A percentile compares a stretch with the other conserved stretches of the same genome.
Evolutionary conservation across 2,797 vertebrate genomes (phyloP).

Genomic region (Leuciscus waleckii): DNA sequence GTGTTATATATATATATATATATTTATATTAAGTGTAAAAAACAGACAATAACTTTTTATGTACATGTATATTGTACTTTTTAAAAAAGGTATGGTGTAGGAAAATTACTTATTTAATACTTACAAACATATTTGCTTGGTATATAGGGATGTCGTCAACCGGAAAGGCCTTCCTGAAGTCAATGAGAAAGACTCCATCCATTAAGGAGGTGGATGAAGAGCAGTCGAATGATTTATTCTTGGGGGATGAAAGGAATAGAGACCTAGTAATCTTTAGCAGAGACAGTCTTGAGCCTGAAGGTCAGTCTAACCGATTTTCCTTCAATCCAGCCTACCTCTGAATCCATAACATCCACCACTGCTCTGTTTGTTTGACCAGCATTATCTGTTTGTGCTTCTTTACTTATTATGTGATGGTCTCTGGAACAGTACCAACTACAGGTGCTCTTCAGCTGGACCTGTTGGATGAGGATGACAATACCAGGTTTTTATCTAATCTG

Average conservation of each 20-base stretch:
- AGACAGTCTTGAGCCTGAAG: slow-evolving; percentile 82
- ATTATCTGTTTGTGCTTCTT: neutral
- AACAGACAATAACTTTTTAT: neutral
- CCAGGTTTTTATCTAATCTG: slow-evolving; percentile 85
- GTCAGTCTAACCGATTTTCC: slow-evolving; percentile 70
- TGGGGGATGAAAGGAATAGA: slow-evolving; percentile 61
- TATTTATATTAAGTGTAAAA: neutral
- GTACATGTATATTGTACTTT: neutral
- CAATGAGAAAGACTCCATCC: slow-evolving; percentile 73
- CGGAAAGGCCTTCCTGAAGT: slow-evolving; percentile 76
- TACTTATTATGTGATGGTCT: slow-evolving; percentile 74
- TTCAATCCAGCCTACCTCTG: neutral
- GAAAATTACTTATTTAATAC: neutral
- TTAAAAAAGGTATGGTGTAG: neutral
- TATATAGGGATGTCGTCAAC: slow-evolving; percentile 61
- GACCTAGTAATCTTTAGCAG: slow-evolving; percentile 70
- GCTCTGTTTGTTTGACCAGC: slow-evolving; percentile 10
- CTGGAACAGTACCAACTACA: slow-evolving; percentile 68
- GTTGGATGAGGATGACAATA: slow-evolving; percentile 89
- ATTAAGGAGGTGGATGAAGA: slow-evolving; percentile 74
- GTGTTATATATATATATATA: too few relatives aligned
- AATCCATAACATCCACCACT: neutral
- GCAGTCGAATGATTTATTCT: slow-evolving; percentile 32
- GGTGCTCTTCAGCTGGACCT: slow-evolving; percentile 81
- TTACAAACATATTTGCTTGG: slow-evolving; percentile 12